phyloP scores from a whole-genome alignment of 2,888 invertebrate genomes.

The Hirtodrosophila cameraria region DNA sequence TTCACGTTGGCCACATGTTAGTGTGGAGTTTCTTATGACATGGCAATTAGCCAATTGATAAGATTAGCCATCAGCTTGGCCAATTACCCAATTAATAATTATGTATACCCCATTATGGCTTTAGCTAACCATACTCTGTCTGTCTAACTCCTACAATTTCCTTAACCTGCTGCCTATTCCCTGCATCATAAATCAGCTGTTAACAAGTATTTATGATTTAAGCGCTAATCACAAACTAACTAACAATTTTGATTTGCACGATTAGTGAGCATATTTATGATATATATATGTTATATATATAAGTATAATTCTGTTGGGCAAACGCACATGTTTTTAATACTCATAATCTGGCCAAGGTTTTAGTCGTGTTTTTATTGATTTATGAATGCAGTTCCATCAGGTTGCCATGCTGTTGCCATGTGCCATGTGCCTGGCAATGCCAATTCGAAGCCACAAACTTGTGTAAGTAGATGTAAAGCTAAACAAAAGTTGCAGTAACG shows the following conservation, averaged over 20 bases:
- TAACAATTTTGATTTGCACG: constrained; percentile 38
- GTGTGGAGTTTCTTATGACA: constrained; percentile 17
- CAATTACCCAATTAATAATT: constrained; percentile 56
- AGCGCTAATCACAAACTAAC: constrained; percentile 25
- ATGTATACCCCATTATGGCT: constrained; percentile 10
- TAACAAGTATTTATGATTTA: constrained; percentile 25
- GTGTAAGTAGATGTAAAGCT: neutral
- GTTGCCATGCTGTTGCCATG: too few species aligned
- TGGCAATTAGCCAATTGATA: constrained; percentile 27
- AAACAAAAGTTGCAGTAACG: constrained; percentile 2
- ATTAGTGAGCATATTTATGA: constrained; percentile 34
- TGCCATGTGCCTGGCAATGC: constrained; percentile 17
- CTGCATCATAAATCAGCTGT: constrained; percentile 34
- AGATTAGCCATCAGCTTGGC: constrained; percentile 39
- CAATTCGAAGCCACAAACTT: neutral
- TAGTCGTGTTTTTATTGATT: constrained; percentile 34
- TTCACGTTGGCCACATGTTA: constrained; percentile 1
- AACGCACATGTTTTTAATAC: neutral
- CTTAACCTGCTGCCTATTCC: too few species aligned
- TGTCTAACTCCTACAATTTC: too few species aligned
- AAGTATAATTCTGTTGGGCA: too few species aligned
- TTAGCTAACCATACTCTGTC: neutral
- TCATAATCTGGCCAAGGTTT: constrained; percentile 13
- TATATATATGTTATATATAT: too few species aligned
- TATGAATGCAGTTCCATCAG: constrained; percentile 30